Conservation (phyloP, 2,113 vertebrate species). For the Acrocephalus arundinaceus region DNA sequence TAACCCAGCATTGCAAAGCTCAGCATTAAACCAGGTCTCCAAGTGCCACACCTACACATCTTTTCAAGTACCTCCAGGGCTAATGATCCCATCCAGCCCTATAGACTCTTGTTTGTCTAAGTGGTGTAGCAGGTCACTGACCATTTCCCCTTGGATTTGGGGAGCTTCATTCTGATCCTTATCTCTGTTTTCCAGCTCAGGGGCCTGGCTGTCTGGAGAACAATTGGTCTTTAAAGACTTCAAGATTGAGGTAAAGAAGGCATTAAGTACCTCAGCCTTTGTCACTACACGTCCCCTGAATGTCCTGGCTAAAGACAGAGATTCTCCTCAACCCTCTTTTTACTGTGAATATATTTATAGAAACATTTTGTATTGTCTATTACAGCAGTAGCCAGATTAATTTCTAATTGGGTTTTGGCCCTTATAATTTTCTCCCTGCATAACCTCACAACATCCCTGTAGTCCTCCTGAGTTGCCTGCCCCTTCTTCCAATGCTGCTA, state of each 20-base stretch:
- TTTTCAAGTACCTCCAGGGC: background rate
- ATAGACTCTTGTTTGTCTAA: background rate
- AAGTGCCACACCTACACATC: background rate
- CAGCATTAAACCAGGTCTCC: background rate
- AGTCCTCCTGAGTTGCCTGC: background rate
- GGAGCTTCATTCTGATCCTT: background rate
- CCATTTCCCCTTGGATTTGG: background rate
- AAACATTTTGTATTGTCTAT: background rate
- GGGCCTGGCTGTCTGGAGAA: background rate
- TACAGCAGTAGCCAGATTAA: background rate
- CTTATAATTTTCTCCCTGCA: background rate
- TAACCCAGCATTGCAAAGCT: background rate
- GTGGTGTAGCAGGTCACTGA: background rate
- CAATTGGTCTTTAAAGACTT: background rate
- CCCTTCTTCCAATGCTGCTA: background rate
- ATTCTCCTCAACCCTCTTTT: background rate
- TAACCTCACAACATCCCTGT: background rate
- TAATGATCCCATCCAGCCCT: background rate
- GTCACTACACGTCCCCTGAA: accelerated
- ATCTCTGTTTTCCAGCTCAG: background rate
- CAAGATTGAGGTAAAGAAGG: background rate
- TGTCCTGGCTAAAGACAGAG: background rate
- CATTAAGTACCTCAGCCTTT: background rate
- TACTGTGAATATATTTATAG: background rate
- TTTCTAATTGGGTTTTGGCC: background rate